These are phyloP conservation scores for Rhinogobius similis DNA, from an alignment of 2,113 vertebrate genomes.

Conservation along the genomic window DNA sequence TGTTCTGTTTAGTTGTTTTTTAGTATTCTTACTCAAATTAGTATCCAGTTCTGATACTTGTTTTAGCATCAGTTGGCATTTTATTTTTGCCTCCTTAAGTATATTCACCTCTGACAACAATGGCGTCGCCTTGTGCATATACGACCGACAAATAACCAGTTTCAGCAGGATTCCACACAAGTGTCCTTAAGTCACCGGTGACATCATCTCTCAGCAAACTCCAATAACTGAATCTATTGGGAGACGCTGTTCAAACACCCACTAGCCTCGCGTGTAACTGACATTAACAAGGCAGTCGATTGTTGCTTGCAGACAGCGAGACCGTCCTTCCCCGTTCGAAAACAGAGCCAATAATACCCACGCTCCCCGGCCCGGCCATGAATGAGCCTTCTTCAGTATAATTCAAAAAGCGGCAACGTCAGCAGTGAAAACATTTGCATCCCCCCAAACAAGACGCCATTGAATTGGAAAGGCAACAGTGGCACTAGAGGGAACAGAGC, in stretches of 20 bases:
- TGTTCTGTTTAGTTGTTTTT: no score
- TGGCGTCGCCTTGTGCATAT: not conserved
- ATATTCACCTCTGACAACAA: no score
- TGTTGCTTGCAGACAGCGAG: constrained; percentile 55
- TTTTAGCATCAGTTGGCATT: no score
- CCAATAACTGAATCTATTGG: constrained; percentile 5
- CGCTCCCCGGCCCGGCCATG: constrained; percentile 29
- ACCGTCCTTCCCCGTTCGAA: constrained; percentile 25
- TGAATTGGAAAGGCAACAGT: constrained; percentile 60
- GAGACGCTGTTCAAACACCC: constrained; percentile 37
- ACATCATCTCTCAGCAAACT: constrained; percentile 22
- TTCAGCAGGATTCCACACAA: constrained; percentile 13
- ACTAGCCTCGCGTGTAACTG: constrained; percentile 37
- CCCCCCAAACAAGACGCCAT: constrained; percentile 68
- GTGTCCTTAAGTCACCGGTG: constrained; percentile 13
- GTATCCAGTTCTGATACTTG: no score
- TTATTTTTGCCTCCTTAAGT: no score
- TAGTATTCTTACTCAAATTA: no score
- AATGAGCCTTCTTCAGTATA: constrained; percentile 63
- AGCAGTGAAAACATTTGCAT: constrained; percentile 72
- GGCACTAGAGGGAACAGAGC: constrained; percentile 53
- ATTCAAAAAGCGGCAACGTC: constrained; percentile 54
- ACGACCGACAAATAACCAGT: not conserved
- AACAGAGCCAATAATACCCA: constrained; percentile 45
- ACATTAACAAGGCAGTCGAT: constrained; percentile 50